Base-by-base conservation (phyloP, 2,113 vertebrate species). In the Pteronura brasiliensis region DNA sequence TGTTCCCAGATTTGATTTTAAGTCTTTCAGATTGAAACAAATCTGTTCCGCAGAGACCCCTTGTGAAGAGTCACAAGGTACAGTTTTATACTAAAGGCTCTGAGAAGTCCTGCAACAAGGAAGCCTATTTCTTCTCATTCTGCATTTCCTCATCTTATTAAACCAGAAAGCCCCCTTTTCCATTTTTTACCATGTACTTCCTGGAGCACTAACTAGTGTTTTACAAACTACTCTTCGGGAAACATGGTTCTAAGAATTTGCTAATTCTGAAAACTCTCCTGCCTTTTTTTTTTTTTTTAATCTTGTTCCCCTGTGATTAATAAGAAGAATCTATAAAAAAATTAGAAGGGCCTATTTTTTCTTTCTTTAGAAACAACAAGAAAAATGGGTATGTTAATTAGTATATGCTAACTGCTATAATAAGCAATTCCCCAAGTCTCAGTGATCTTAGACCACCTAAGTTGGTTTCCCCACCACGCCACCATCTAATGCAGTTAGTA, bases 61-160 rank as follows among this genome's bases (percentile, higher is more conserved):
- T 90, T 21, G 42, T 63, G 89, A 84, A 69, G 29, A 49, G 17
- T n/a, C 49, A 47, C 9, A 21, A 3, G 27, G 29, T 31, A n/a
- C 47, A 81, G 7, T 23, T 61, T 20, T 59, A 15, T 42, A 21
- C 61, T 57, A 93, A 84, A 81, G 94, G 81, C 49, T 49, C 80
- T 49, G 94, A 94, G 59, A 97, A 93, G 83, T 67, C 79, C 77
- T 85, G 90, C 25, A 94, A 52, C 42, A 13, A 47, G 52, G 39
- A 90, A 65, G 6, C 23, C 29, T 31, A 4, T 49, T 84, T 65
- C n/a, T 27, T 90, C 47, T 84, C 8, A 29, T 57, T 84, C 14
- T 15, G 36, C 8, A 10, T 14, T 57, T 42, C 21, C 36, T 47
- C 36, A 69, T 29, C 29, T 74, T 69, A 55, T n/a, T 18, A 79